Conservation (phyloP, 2,113 vertebrate genomes). For the Poeciliopsis prolifica region DNA sequence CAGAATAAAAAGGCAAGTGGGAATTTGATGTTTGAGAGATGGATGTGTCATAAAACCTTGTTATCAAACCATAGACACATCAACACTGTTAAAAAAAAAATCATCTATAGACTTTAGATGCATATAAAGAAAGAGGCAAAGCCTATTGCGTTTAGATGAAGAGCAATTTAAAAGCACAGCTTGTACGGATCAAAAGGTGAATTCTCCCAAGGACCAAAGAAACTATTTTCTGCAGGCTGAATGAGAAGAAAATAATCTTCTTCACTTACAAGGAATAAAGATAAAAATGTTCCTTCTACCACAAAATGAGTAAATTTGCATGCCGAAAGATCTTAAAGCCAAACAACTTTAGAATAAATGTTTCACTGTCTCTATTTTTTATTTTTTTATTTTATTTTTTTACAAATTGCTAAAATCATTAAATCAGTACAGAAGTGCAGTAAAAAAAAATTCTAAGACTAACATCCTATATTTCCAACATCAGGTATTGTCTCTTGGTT, state of each 20-base stretch:
- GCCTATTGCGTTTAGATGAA: constrained; percentile 15
- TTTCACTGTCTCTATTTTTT: not conserved
- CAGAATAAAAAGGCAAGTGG: not conserved
- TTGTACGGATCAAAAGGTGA: constrained; percentile 38
- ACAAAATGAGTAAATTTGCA: not conserved
- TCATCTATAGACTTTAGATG: constrained; percentile 2
- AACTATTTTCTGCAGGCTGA: constrained; percentile 28
- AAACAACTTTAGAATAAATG: not conserved
- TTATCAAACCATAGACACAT: constrained; percentile 25
- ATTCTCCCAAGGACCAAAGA: constrained; percentile 27
- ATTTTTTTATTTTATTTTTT: no score
- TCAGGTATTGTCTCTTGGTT: no score
- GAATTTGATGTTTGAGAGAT: constrained; percentile 8
- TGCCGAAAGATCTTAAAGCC: not conserved
- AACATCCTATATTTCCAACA: no score
- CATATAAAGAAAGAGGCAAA: constrained; percentile 1
- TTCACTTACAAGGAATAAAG: not conserved
- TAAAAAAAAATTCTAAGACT: no score
- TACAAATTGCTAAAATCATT: not conserved
- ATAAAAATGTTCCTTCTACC: constrained; percentile 2
- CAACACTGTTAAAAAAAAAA: constrained; percentile 13
- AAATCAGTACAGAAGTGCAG: no score
- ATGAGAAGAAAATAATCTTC: constrained; percentile 12
- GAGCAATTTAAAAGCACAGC: constrained; percentile 39
- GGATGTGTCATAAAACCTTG: constrained; percentile 1